A percentile compares a stretch with the other conserved stretches of the same genome.
Evolutionary conservation across 2,797 vertebrate genomes (phyloP).

Genomic region (Prionace glauca): DNA sequence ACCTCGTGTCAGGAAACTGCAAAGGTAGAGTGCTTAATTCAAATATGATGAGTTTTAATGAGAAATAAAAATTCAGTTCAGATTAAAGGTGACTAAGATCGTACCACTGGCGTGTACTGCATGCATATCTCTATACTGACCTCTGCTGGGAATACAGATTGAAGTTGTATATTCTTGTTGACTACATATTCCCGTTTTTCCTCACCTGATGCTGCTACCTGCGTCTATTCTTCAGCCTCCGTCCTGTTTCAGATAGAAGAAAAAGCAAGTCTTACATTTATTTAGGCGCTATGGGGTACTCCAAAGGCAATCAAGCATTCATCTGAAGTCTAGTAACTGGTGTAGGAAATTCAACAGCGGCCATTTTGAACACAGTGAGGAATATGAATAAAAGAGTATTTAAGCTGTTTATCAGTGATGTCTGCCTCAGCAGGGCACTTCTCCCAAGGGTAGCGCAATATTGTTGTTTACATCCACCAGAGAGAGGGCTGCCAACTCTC

Average conservation of each 20-base stretch:
- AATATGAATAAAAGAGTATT: background rate
- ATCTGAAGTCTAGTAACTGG: background rate
- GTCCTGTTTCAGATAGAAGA: background rate
- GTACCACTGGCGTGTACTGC: background rate
- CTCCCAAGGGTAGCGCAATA: background rate
- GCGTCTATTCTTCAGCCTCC: background rate
- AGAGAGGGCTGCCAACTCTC: background rate
- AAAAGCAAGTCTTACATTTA: background rate
- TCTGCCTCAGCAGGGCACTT: background rate
- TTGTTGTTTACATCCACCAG: background rate
- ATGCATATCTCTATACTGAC: background rate
- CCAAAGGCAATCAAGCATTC: background rate
- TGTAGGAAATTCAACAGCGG: background rate
- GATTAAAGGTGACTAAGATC: background rate
- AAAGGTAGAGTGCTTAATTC: background rate
- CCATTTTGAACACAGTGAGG: background rate
- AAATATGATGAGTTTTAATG: background rate
- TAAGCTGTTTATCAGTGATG: background rate
- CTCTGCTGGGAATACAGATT: background rate
- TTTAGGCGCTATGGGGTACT: background rate
- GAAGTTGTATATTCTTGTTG: background rate
- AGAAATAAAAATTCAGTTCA: background rate
- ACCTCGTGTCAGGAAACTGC: background rate
- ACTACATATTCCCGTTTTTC: background rate
- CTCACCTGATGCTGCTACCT: background rate